phyloP scores from a whole-genome alignment of 2,888 invertebrate genomes.

The Machimus atricapillus region DNA sequence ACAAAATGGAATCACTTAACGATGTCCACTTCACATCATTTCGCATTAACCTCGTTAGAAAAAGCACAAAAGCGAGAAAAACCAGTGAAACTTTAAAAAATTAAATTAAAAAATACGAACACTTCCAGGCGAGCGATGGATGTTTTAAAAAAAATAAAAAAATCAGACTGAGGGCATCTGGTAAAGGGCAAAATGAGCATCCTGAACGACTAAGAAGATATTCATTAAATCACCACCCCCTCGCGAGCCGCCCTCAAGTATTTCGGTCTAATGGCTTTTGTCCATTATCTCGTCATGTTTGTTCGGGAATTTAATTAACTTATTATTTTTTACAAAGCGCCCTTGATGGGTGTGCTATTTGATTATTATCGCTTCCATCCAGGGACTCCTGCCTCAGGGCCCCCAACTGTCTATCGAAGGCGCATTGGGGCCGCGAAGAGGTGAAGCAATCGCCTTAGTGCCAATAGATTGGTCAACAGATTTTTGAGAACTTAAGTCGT shows the following conservation, averaged over 20 bases:
- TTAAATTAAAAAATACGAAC: not conserved
- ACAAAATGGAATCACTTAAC: constrained; percentile 18
- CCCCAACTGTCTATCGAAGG: not conserved
- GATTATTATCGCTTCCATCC: constrained; percentile 30
- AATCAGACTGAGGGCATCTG: constrained; percentile 10
- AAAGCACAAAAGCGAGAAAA: not conserved
- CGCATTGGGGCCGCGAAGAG: not conserved
- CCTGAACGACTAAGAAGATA: constrained; percentile 46
- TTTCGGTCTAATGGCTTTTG: constrained; percentile 57
- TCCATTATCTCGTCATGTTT: constrained; percentile 62
- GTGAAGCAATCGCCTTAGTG: not conserved
- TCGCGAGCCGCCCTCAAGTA: constrained; percentile 46
- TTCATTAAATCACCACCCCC: constrained; percentile 41
- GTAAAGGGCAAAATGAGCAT: not conserved
- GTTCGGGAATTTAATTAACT: constrained; percentile 60
- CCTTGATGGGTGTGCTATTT: constrained; percentile 36
- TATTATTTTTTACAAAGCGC: constrained; percentile 44
- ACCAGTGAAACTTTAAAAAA: not conserved
- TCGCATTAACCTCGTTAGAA: constrained; percentile 12
- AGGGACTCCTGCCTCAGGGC: not conserved
- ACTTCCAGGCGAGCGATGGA: not conserved
- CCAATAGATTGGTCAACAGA: not conserved
- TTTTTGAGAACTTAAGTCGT: not conserved
- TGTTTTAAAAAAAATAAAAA: not conserved
- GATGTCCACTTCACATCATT: constrained; percentile 21